These are phyloP conservation scores for Pseudochirops cupreus DNA, from an alignment of 2,797 vertebrate genomes.

Conservation along the genomic window DNA sequence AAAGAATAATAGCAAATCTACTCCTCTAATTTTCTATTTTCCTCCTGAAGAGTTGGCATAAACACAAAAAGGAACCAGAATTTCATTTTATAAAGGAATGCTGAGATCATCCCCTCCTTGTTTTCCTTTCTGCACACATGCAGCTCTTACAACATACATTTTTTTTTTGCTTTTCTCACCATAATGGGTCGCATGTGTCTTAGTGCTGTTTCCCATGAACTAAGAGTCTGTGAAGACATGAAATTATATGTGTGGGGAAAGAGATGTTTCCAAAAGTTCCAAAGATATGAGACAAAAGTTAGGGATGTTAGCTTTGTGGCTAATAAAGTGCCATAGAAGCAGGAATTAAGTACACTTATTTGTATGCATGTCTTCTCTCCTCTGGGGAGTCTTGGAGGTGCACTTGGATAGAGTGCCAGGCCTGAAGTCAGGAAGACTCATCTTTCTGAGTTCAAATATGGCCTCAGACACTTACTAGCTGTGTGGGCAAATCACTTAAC, in stretches of 20 bases:
- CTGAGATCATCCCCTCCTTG: conserved; percentile 49
- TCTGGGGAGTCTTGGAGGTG: neutral
- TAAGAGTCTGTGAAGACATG: conserved; percentile 26
- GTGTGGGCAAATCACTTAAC: neutral
- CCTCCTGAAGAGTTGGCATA: conserved; percentile 40
- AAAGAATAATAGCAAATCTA: neutral
- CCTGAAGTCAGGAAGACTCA: neutral
- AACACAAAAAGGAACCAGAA: conserved; percentile 38
- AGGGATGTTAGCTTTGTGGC: conserved; percentile 5
- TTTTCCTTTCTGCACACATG: conserved; percentile 20
- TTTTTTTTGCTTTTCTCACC: conserved; percentile 55
- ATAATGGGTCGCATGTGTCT: conserved; percentile 51
- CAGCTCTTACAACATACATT: conserved; percentile 15
- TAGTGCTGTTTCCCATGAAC: conserved; percentile 34
- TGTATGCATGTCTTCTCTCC: neutral
- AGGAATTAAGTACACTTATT: neutral
- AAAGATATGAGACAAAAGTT: conserved; percentile 28
- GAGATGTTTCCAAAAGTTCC: conserved; percentile 4
- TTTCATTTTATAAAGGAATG: conserved; percentile 32
- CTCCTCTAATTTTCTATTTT: conserved; percentile 49
- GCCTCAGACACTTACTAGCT: neutral
- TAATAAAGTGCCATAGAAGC: neutral
- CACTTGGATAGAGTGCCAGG: neutral
- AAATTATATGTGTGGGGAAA: neutral
- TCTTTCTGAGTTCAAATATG: conserved; percentile 11